Evolutionary conservation across 2,797 vertebrate genomes (phyloP).

Genomic region (Poeciliopsis gracilis): DNA sequence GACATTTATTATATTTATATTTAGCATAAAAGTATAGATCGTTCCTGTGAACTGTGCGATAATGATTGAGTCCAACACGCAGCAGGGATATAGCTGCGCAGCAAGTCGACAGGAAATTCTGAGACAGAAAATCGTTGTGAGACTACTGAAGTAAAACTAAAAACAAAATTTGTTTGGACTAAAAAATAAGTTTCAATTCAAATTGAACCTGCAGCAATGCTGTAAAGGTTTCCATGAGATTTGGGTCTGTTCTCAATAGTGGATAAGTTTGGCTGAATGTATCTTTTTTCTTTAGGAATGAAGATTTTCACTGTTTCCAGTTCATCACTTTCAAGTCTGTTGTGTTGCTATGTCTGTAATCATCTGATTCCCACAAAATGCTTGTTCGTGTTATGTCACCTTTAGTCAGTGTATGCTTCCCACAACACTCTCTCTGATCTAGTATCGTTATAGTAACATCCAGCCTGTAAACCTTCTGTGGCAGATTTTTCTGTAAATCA

Average conservation of each 20-base stretch:
- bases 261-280: background rate
- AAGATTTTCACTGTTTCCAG: background rate
- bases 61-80: background rate
- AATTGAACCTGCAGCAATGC: background rate
- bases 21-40: background rate
- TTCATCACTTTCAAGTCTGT: background rate
- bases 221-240: background rate
- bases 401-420: background rate
- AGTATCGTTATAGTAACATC: background rate
- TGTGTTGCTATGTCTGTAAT: background rate
- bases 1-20: conserved; percentile 5
- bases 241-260: background rate
- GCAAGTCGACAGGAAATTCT: background rate
- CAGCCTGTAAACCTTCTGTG: background rate
- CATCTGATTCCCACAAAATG: background rate
- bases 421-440: background rate
- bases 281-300: background rate
- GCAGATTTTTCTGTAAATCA: conserved; percentile 1
- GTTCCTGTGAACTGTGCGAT: conserved; percentile 9
- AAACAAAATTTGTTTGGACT: background rate
- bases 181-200: background rate
- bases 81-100: background rate
- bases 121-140: conserved; percentile 16
- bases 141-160: background rate
- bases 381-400: background rate